A percentile compares a stretch with the other conserved stretches of the same genome.
Conservation (phyloP, 2,888 invertebrate species). For the Tachystola acroxantha region DNA sequence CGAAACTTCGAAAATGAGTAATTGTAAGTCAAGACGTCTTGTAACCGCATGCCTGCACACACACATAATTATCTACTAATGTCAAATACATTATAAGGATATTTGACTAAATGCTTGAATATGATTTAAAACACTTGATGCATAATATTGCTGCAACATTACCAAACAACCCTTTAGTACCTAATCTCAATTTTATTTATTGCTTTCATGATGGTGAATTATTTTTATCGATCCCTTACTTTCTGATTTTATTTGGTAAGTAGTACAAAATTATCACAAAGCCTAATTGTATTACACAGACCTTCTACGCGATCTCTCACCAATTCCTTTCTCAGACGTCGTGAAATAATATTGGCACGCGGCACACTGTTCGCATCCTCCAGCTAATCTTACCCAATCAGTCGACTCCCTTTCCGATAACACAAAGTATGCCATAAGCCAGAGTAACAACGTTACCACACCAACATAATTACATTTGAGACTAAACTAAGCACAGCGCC, state of each 20-base stretch:
- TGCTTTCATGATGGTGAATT: slow-evolving; percentile 35
- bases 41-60: slow-evolving; percentile 25
- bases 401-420: slow-evolving; percentile 52
- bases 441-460: slow-evolving; percentile 46
- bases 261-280: slow-evolving; percentile 42
- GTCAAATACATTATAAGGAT: slow-evolving; percentile 5
- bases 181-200: slow-evolving; percentile 36
- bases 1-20: slow-evolving; percentile 9
- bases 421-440: slow-evolving; percentile 43
- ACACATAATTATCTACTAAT: slow-evolving; percentile 7
- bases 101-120: slow-evolving; percentile 18
- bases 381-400: slow-evolving; percentile 58
- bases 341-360: slow-evolving; percentile 54
- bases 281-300: slow-evolving; percentile 33
- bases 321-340: slow-evolving; percentile 23
- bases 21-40: slow-evolving; percentile 10
- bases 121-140: slow-evolving; percentile 18
- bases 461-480: slow-evolving; percentile 61
- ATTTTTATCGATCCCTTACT: slow-evolving; percentile 15
- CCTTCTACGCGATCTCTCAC: slow-evolving; percentile 16
- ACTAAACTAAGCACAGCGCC: slow-evolving; percentile 71
- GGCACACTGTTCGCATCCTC: slow-evolving; percentile 44
- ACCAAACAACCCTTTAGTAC: slow-evolving; percentile 26
- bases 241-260: slow-evolving; percentile 18
- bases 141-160: slow-evolving; percentile 35